Base-by-base conservation (phyloP, 2,797 vertebrate genomes). In the Chrosomus eos region DNA sequence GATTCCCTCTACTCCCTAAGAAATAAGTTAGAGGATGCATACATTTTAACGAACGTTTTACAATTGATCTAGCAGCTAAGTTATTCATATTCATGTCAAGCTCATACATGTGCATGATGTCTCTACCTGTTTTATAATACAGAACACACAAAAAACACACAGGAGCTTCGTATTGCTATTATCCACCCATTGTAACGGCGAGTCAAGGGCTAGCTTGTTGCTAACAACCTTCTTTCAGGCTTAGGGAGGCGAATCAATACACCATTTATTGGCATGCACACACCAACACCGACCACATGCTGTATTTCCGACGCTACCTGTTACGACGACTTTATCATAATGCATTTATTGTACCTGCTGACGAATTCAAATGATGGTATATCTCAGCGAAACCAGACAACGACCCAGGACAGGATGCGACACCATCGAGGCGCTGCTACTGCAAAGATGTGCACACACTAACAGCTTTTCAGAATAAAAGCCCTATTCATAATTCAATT, bases 171-270 rank as follows among this genome's bases (percentile, higher is more conserved):
- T 8, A 62, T 28, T 7, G 9, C 19, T 62, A 21, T 28, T 62
- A 62, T 43, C 36, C 43, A 48, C 26, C 26, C 11, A 8, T 21
- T 66, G 6, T 48, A 55, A 60, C 33, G 67, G 5, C 18, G 67
- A 11, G 31, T 73, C 53, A 33, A n/a, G 4, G 23, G 55, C 80
- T 85, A 85, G 83, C 83, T 64, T 51, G 18, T 26, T 36, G 83
- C 83, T 85, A 85, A 85, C 68, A 55, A 11, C 55, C 66, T 60
- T 60, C 73, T 75, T 38, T 78, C 43, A 38, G 28, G 45, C 18
- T 85, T 53, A 21, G 7, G 16, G 31, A 19, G 18, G 28, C 33
- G 40, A 48, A 48, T 16, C 14, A 4, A 23, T 7, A 16, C 23
- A 66, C 23, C 14, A 38, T 31, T 72, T 72, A 70, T 70, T 70